These are phyloP conservation scores for Caenorhabditis becei DNA, from an alignment of 2,888 invertebrate species.

Conservation along the genomic window DNA sequence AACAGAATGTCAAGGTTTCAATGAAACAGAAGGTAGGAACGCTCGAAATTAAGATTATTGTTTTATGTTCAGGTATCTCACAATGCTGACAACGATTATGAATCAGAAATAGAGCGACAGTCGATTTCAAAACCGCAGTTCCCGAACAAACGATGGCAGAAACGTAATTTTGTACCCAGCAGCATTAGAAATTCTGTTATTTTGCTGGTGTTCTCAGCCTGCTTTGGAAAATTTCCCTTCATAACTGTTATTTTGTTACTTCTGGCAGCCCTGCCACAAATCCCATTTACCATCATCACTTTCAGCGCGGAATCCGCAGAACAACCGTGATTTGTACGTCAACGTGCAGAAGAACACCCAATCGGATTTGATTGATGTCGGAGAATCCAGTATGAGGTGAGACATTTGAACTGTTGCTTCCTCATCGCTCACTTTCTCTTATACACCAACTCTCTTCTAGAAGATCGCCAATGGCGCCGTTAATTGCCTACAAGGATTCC, in stretches of 20 bases:
- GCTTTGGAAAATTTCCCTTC: too few relatives aligned
- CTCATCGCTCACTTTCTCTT: conserved; percentile 51
- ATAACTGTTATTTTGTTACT: background rate
- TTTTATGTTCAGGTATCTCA: background rate
- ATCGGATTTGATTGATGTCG: conserved; percentile 60
- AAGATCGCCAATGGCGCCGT: conserved; percentile 59
- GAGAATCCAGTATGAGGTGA: conserved; percentile 55
- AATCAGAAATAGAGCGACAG: conserved; percentile 30
- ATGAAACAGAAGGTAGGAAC: background rate
- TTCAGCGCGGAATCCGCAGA: conserved; percentile 29
- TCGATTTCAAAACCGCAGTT: conserved; percentile 5
- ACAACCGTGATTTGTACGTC: conserved; percentile 52
- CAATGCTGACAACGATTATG: conserved; percentile 43
- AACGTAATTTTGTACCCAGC: conserved; percentile 21
- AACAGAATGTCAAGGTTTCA: conserved; percentile 26
- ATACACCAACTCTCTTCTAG: conserved; percentile 32
- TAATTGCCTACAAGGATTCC: conserved; percentile 66
- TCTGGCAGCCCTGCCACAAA: background rate
- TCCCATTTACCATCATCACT: background rate
- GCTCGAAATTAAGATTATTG: background rate
- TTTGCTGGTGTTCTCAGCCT: too few relatives aligned
- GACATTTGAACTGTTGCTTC: conserved; percentile 28
- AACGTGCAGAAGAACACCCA: conserved; percentile 49
- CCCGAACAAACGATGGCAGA: conserved; percentile 44
- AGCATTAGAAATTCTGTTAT: too few relatives aligned